These are phyloP conservation scores for Apeltes quadracus DNA, from an alignment of 2,113 vertebrate species.

Conservation along the genomic window DNA sequence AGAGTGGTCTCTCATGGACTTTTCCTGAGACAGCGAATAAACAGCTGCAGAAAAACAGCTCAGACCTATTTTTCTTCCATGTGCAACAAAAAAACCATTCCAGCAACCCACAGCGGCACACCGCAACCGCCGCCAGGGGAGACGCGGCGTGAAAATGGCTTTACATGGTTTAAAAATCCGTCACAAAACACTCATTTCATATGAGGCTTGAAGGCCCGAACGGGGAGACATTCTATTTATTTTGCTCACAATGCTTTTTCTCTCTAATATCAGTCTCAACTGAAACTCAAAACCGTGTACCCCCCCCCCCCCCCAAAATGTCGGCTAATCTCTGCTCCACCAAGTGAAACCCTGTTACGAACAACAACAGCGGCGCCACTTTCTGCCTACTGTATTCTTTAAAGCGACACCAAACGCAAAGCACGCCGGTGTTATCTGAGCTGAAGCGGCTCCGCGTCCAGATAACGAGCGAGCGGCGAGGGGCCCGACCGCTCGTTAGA, in stretches of 20 bases:
- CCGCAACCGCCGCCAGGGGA: constrained; percentile 55
- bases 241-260: constrained; percentile 17
- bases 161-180: constrained; percentile 50
- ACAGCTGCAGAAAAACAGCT: constrained; percentile 69
- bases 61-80: constrained; percentile 62
- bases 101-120: constrained; percentile 59
- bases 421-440: constrained; percentile 63
- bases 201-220: constrained; percentile 28
- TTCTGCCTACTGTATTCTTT: constrained; percentile 21
- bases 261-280: constrained; percentile 1
- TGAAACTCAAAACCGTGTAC: too few species aligned
- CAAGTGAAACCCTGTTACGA: constrained; percentile 8
- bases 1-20: constrained; percentile 45
- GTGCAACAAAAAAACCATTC: constrained; percentile 67
- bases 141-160: constrained; percentile 62
- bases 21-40: constrained; percentile 61
- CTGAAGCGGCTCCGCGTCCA: constrained; percentile 49
- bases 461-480: constrained; percentile 57
- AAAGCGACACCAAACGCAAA: constrained; percentile 45
- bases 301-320: too few species aligned
- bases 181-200: constrained; percentile 54
- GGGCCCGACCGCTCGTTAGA: constrained; percentile 56
- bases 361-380: constrained; percentile 28
- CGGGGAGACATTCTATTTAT: constrained; percentile 22
- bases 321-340: too few species aligned